These are phyloP conservation scores for Pogonognathellus flavescens DNA, from an alignment of 1,140 invertebrate species.

Conservation along the genomic window DNA sequence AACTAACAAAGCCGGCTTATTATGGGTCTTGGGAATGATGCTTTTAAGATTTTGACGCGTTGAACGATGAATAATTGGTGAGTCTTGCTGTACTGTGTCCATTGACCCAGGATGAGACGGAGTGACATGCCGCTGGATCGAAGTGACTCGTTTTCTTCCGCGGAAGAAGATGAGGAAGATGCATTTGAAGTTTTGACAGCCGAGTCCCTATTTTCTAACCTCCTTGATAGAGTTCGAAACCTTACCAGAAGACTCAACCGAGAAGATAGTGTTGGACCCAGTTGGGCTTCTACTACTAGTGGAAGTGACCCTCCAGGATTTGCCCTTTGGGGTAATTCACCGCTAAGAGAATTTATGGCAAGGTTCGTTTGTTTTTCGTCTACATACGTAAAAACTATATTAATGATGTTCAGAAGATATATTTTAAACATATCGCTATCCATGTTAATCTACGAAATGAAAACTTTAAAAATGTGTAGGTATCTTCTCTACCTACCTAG, in stretches of 20 bases:
- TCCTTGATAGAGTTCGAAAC: constrained; percentile 85
- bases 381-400: not conserved
- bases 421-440: too few relatives aligned
- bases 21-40: constrained; percentile 51
- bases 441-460: too few relatives aligned
- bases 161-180: constrained; percentile 80
- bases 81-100: constrained; percentile 47
- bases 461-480: too few relatives aligned
- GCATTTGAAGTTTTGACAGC: constrained; percentile 90
- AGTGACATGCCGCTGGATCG: constrained; percentile 73
- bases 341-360: constrained; percentile 61
- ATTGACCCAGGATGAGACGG: constrained; percentile 39
- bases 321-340: constrained; percentile 53
- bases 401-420: too few relatives aligned
- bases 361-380: constrained; percentile 40
- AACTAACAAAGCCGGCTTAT: constrained; percentile 51
- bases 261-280: constrained; percentile 77
- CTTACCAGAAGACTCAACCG: constrained; percentile 87
- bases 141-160: constrained; percentile 86
- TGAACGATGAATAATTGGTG: constrained; percentile 50
- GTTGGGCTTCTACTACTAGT: constrained; percentile 75
- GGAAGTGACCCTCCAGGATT: constrained; percentile 66
- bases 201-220: constrained; percentile 89
- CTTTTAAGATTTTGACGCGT: constrained; percentile 53
- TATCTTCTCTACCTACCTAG: too few relatives aligned